Base-by-base conservation (phyloP, 2,888 invertebrate genomes). In the Zelleria hepariella region DNA sequence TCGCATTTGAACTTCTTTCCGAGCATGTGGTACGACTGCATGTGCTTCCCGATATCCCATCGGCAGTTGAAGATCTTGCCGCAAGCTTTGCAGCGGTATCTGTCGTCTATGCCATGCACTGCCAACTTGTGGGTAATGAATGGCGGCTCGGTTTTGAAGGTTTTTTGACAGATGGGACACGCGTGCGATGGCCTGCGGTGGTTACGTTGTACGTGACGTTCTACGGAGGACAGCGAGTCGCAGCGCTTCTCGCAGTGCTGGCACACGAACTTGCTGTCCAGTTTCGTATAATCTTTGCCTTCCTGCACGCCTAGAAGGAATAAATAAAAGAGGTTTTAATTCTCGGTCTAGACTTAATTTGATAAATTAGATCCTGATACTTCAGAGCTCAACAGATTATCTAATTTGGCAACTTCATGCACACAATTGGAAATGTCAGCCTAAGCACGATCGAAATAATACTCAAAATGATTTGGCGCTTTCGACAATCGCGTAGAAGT, bases 1-100 rank as follows among this genome's bases (percentile, higher is more conserved):
- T 47, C 10, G 24, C 61, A 61, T 48, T 59, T 26, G 23, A 59
- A 53, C 18, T 48, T 53, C 18, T 49, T 58, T 7, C 47, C 61
- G n/a, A 59, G 55, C 59, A 57, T 61, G 42, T 61, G 61, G 7
- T 52, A 58, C 4, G 6, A 26, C 7, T 2, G 1, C 21, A 32
- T 27, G 24, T 52, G 58, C 5, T 2, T 15, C 2, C 18, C 3
- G 47, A 57, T 5, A 1, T 15, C 15, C 2, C 3, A 32, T 32
- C 32, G 32, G 10, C 8, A 42, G 10, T 15, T 10, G 32, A 42
- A 42, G 15, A 15, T 4, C 2, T 2, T 3, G 2, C 15, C 32
- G 10, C 32, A 42, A 5, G 32, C 32, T 2, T 15, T 15, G 15
- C 32, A 42, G 32, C 32, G 15, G 32, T 15, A 3, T 42, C 32